phyloP scores from a whole-genome alignment of 2,113 vertebrate species.

The Tupaia chinensis region DNA sequence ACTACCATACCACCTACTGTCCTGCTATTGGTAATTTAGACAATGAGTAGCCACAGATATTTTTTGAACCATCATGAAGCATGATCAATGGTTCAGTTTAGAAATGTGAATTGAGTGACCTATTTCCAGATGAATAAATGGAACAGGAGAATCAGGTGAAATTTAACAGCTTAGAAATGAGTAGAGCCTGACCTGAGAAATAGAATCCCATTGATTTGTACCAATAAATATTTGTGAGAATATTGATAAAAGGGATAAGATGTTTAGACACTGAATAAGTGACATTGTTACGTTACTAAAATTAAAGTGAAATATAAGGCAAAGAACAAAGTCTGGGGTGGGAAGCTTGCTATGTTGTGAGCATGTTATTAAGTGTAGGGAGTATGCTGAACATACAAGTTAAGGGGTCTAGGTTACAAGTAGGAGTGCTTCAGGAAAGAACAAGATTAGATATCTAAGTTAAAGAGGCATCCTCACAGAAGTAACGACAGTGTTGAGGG shows the following conservation, averaged over 20 bases:
- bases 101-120: slow-evolving; percentile 23
- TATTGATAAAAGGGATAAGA: slow-evolving; percentile 3
- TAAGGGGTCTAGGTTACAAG: background rate
- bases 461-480: background rate
- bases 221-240: background rate
- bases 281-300: background rate
- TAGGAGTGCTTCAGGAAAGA: background rate
- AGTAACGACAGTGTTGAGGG: background rate
- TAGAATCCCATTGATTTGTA: slow-evolving; percentile 21
- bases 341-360: background rate
- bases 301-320: slow-evolving; percentile 10
- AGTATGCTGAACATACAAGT: background rate
- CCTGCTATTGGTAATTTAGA: background rate
- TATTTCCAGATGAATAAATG: background rate
- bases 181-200: background rate
- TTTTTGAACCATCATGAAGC: background rate
- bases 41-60: background rate
- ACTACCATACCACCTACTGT: too few relatives aligned
- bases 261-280: background rate
- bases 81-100: slow-evolving; percentile 8
- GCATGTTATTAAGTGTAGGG: background rate
- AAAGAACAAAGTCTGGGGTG: slow-evolving; percentile 13
- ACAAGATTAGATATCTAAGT: background rate
- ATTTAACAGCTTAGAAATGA: slow-evolving; percentile 13
- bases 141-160: background rate